Percentiles rank a stretch among this genome's conserved stretches.
Evolutionary conservation across 2,113 vertebrate genomes (phyloP).

Genomic region (Pitta sordida): DNA sequence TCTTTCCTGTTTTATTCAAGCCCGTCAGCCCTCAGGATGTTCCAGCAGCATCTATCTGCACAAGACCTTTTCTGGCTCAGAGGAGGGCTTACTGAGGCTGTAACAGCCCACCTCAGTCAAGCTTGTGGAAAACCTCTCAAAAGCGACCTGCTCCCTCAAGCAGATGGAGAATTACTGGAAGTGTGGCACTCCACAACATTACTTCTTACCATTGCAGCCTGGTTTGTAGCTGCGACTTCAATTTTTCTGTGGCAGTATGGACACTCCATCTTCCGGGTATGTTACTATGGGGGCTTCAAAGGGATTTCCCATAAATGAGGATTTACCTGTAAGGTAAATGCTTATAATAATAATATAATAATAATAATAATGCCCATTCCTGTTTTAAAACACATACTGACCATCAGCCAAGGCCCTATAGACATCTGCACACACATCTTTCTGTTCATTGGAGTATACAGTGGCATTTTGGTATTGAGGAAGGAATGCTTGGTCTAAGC

Average conservation of each 20-base stretch:
- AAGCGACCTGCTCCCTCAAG: background rate
- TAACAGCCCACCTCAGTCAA: background rate
- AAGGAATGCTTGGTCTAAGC: background rate
- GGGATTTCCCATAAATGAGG: background rate
- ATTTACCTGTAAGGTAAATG: background rate
- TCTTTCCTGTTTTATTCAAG: background rate
- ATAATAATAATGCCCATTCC: background rate
- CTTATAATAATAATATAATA: background rate
- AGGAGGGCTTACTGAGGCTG: background rate
- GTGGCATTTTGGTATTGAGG: background rate
- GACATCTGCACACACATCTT: background rate
- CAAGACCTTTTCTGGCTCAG: background rate
- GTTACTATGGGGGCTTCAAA: background rate
- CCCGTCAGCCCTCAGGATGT: background rate
- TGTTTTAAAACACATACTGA: background rate
- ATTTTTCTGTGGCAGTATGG: accelerated
- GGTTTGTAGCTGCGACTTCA: accelerated
- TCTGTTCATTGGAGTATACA: background rate
- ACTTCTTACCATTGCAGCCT: background rate
- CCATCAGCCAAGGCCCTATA: background rate
- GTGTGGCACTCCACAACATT: accelerated
- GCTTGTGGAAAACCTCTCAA: background rate
- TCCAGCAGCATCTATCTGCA: background rate
- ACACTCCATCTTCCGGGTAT: background rate
- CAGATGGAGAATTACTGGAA: background rate